Percentiles rank a stretch among this genome's conserved stretches.
phyloP scores from a whole-genome alignment of 2,888 invertebrate genomes.

The Calephelis perditalis region DNA sequence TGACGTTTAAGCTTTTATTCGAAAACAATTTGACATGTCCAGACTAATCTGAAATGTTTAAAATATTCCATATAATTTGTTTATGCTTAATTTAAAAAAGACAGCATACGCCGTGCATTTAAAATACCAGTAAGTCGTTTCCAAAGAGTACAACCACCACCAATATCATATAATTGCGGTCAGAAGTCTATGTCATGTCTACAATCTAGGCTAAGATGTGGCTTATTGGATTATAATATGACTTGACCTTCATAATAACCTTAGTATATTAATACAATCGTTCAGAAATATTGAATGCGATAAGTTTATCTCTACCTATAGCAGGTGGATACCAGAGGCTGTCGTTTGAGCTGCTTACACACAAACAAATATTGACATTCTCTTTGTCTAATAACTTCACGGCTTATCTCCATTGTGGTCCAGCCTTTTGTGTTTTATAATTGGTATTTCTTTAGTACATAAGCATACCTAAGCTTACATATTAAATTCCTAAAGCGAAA shows the following conservation, averaged over 20 bases:
- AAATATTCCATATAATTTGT: no score
- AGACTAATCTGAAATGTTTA: no score
- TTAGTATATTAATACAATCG: conserved; percentile 3
- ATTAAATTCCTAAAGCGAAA: not conserved
- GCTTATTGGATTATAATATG: not conserved
- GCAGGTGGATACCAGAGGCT: conserved; percentile 49
- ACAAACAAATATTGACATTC: conserved; percentile 71
- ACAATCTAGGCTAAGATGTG: conserved; percentile 5
- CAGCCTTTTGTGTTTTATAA: conserved; percentile 50
- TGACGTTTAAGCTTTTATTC: no score
- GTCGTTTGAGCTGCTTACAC: conserved; percentile 52
- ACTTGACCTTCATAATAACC: conserved; percentile 3
- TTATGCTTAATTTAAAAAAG: no score
- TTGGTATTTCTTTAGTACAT: conserved; percentile 27
- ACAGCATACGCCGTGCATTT: no score
- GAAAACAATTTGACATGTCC: no score
- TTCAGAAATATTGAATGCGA: conserved; percentile 9
- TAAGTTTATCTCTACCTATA: conserved; percentile 16
- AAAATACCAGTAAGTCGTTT: no score
- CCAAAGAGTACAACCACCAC: not conserved
- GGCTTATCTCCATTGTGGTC: conserved; percentile 61
- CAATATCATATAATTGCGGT: conserved; percentile 7
- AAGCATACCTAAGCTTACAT: not conserved
- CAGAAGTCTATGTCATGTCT: not conserved
- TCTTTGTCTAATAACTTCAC: conserved; percentile 61